phyloP scores from a whole-genome alignment of 2,888 invertebrate species.

The Microplitis manilae region DNA sequence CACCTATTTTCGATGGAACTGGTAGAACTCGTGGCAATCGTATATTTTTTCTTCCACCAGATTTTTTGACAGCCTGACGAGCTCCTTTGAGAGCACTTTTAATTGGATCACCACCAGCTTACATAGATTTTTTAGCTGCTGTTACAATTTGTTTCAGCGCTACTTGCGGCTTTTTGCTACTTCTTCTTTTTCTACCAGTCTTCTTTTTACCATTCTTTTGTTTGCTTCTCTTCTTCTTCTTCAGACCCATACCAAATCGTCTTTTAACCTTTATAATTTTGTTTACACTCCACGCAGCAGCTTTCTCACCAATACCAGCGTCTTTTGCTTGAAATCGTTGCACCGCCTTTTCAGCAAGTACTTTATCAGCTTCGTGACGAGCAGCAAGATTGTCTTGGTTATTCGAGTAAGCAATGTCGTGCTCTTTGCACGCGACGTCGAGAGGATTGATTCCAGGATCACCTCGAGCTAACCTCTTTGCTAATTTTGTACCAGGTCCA shows the following conservation, averaged over 20 bases:
- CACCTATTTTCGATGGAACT: conserved; percentile 41
- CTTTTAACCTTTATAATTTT: conserved; percentile 61
- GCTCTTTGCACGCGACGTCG: conserved; percentile 54
- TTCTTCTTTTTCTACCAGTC: not conserved
- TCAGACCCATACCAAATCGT: conserved; percentile 56
- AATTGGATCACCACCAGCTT: conserved; percentile 18
- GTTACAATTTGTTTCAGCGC: not conserved
- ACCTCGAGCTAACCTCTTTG: conserved; percentile 53
- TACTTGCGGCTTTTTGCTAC: not conserved
- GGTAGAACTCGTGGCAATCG: not conserved
- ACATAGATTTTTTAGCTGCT: conserved; percentile 20
- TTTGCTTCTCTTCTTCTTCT: conserved; percentile 8
- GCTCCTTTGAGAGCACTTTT: conserved; percentile 43
- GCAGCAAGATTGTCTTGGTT: conserved; percentile 43
- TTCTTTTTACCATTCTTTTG: not conserved
- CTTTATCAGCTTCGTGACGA: conserved; percentile 63
- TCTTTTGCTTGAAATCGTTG: conserved; percentile 55
- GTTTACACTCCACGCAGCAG: conserved; percentile 57
- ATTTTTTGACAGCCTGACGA: conserved; percentile 37
- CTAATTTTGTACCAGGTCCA: conserved; percentile 57
- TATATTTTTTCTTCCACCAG: conserved; percentile 31
- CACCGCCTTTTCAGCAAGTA: conserved; percentile 60
- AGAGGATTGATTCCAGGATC: conserved; percentile 55
- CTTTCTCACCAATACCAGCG: conserved; percentile 56
- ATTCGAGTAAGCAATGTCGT: conserved; percentile 51